Evolutionary conservation across 2,797 vertebrate genomes (phyloP), one percentile per base, ranked within the genome.

Genomic region (Poecile montanus): DNA sequence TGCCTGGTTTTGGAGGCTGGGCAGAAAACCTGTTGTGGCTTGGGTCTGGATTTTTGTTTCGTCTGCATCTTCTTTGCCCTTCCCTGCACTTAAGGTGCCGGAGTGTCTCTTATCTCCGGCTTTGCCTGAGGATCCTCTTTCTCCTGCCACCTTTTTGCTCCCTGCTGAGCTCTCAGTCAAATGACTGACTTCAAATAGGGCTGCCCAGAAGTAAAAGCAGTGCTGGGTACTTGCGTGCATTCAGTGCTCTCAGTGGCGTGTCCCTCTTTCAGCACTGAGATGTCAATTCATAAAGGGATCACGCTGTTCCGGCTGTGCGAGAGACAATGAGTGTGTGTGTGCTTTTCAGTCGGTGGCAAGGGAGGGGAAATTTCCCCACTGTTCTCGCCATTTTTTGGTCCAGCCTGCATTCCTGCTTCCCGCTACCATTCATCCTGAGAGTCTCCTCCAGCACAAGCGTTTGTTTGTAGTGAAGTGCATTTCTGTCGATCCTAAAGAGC

Each of bases 281-380:
- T 96, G 91, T 95, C 96, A 93, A 95, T 96, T 95, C 93, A 94
- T 96, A 91, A 92, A 96, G 91, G 93, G 94, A 91, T 95, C 94
- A 92, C 30, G 76, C 93, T 96, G 91, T 95, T 94, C 94, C 5
- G 93, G 92, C 94, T 93, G 92, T 81, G 91, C 0, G 0, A 89
- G 66, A 78, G 77, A 96, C 89, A 93, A 93, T 88, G 96, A 85
- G 89, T 60, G 74, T 91, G 91, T 90, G 94, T 95, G 91, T 84
- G 91, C 93, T 91, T 85, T 92, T 81, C 91, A 94, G 1, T 92
- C 25, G 2, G 79, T 89, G 87, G 93, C 91, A 85, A 93, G 93
- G 86, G 80, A 94, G 84, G 95, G 88, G 90, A 95, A 87, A 89
- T 82, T 63, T 95, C 0, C 0, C 53, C 0, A 16, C 90, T 96